Evolutionary conservation across 2,113 vertebrate genomes (phyloP), one percentile per base, ranked within the genome.

Genomic region (Cryptotis parvus): DNA sequence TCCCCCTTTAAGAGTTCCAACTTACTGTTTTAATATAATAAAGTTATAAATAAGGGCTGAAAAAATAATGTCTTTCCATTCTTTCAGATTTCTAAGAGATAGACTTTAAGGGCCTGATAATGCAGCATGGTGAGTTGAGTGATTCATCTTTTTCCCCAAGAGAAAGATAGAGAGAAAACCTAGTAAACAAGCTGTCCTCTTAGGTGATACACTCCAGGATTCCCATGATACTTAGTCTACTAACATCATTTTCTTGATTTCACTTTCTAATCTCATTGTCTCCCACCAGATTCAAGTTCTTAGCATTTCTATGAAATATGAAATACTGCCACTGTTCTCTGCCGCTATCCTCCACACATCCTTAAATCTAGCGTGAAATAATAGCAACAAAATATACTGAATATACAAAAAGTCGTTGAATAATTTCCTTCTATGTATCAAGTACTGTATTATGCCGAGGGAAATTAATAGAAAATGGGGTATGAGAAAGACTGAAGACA

Each of bases 241-340:
- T 92, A 43, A 45, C 69, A 78, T 49, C 66, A 69, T 81, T 92
- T 93, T 86, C 87, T 83, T 94, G 80, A 91, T 95, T 92, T 91
- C 87, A 87, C 84, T 70, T 69, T 74, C 94, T 91, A 92, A 94
- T 92, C 84, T 91, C 65, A 90, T 43, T 85, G 84, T 70, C 75
- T 82, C 35, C 68, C 91, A 52, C 90, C 81, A 75, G 80, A 79
- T 89, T 70, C 35, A 79, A 49, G 91, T 83, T 86, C 87, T 86
- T 33, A 27, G 41, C 37, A 87, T 88, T 94, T 83, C 84, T 75
- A 12, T 90, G 79, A 87, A 63, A 76, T 95, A 75, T 65, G 75
- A 70, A 90, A 77, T 39, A 94, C 61, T 20, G 79, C 24, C 11
- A 41, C 14, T 39, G 24, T n/a, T n/a, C n/a, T n/a, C n/a, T n/a